Conservation (phyloP, 2,797 vertebrate genomes). For the Pelochelys cantorii region DNA sequence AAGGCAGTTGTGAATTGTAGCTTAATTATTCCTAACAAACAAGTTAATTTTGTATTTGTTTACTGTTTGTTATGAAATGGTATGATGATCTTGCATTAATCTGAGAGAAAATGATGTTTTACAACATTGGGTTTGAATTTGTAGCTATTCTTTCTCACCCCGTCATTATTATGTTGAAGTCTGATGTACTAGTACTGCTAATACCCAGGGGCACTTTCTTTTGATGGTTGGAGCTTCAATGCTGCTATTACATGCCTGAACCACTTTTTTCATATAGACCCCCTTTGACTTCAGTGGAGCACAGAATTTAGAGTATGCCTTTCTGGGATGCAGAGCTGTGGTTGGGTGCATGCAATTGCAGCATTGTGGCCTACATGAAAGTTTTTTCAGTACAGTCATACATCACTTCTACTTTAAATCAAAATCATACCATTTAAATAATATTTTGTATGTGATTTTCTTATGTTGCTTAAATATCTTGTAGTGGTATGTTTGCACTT, state of each 20-base stretch:
- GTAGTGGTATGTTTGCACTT: not conserved
- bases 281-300: not conserved
- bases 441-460: not conserved
- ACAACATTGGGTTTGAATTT: slow-evolving; percentile 21
- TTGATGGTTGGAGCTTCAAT: not conserved
- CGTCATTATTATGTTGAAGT: not conserved
- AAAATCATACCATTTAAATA: not conserved
- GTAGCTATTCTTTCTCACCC: not conserved
- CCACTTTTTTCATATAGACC: not conserved
- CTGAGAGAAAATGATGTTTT: slow-evolving; percentile 44
- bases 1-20: slow-evolving; percentile 49
- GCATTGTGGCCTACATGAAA: not conserved
- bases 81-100: slow-evolving; percentile 56
- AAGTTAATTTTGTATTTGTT: slow-evolving; percentile 73
- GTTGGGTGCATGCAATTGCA: accelerated
- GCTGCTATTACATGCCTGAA: not conserved
- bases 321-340: not conserved
- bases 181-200: not conserved
- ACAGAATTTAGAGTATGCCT: not conserved
- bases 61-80: slow-evolving; percentile 61
- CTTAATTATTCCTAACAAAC: slow-evolving; percentile 77
- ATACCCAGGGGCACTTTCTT: not conserved
- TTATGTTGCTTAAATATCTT: not conserved
- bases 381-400: not conserved
- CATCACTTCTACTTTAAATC: not conserved